Base-by-base conservation (phyloP, 2,113 vertebrate genomes). In the Hippopotamus amphibius region DNA sequence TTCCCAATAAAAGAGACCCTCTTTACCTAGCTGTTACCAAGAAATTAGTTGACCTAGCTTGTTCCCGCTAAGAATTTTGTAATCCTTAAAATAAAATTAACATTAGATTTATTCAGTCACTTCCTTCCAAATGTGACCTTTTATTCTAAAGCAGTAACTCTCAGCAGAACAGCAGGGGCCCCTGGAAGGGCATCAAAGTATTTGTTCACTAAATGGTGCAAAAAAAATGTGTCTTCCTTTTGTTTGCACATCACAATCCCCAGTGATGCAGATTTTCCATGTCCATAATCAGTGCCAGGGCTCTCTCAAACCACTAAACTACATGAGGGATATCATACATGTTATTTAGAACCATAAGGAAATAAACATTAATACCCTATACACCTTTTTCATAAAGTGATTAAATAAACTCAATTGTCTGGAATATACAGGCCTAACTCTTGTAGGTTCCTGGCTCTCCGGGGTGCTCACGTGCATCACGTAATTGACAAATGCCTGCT, bases 261-360 rank as follows among this genome's bases (percentile, higher is more conserved):
- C 55, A 88, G 61, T 82, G 0, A 94, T 95, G 90, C 55, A 90
- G 76, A 57, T 89, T 92, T 61, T 86, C 94, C 94, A 53, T 74
- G 82, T 97, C 90, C 95, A 63, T 90, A n/a, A 96, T 97, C 59
- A 74, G 88, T 91, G 82, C 87, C 68, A 80, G 83, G 61, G 50
- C 46, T 89, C 90, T 37, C 80, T 79, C 24, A 30, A 50, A 97
- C 53, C 0, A 30, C 22, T 17, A 94, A 88, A 80, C 69, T 28
- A 76, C 22, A 65, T 46, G 17, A 26, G 22, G 43, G 97, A 92
- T 91, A 92, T 89, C 81, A 96, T 48, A 98, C 22, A 59, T 16
- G 7, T 85, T 95, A 95, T 96, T 95, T 69, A 96, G 96, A 98
- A 95, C 68, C 79, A 87, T 94, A 86, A 97, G 86, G 95, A 88